A percentile compares a stretch with the other conserved stretches of the same genome.
phyloP scores from a whole-genome alignment of 2,888 invertebrate genomes.

The Willowsia nigromaculata region DNA sequence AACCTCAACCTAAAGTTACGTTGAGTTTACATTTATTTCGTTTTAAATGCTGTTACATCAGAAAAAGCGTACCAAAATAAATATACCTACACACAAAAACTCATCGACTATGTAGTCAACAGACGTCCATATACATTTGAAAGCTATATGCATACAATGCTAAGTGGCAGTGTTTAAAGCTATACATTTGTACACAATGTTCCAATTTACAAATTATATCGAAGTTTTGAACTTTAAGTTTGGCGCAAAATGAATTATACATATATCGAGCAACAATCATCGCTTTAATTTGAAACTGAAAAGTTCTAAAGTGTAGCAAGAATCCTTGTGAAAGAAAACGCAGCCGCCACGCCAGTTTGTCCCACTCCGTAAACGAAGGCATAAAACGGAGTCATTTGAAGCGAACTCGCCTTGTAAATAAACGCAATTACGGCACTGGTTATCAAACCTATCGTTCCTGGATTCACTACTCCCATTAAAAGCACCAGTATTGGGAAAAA shows the following conservation, averaged over 20 bases:
- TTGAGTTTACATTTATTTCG: too few relatives aligned
- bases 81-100: too few relatives aligned
- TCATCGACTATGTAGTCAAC: too few relatives aligned
- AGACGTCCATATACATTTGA: too few relatives aligned
- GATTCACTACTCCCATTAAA: constrained; percentile 93
- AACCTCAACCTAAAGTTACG: too few relatives aligned
- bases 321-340: constrained; percentile 95
- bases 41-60: too few relatives aligned
- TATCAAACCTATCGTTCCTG: constrained; percentile 92
- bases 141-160: too few relatives aligned
- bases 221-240: too few relatives aligned
- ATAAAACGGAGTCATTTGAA: constrained; percentile 94
- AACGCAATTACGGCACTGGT: constrained; percentile 96
- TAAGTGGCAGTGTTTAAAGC: too few relatives aligned
- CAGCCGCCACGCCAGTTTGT: constrained; percentile 93
- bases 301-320: constrained; percentile 90
- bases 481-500: constrained; percentile 94
- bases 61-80: too few relatives aligned
- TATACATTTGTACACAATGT: too few relatives aligned
- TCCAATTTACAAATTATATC: too few relatives aligned
- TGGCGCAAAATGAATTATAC: background rate
- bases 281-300: background rate
- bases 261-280: background rate
- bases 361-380: constrained; percentile 97
- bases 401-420: constrained; percentile 93